Evolutionary conservation across 2,113 vertebrate species (phyloP), one percentile per base, ranked within the genome.

Genomic region (Thinocorus orbignyianus): DNA sequence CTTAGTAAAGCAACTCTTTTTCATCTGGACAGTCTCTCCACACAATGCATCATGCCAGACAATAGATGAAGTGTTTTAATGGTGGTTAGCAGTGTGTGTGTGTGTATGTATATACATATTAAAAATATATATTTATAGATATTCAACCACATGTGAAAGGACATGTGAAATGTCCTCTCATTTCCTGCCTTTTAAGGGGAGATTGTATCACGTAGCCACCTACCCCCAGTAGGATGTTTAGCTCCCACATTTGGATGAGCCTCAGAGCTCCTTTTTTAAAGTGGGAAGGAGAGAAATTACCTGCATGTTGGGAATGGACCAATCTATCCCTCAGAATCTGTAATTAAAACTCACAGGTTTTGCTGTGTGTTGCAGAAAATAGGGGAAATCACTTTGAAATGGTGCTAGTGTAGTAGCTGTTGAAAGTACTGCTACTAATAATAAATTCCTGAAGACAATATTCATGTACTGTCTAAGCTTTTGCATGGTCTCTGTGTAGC

Each of bases 31-130:
- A 90, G 65, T 81, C 95, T 95, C 94, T 93, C 55, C 88, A 42
- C 89, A 91, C 89, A 95, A 88, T 97, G 89, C 82, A 93, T 95
- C 91, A 86, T 54, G 84, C 91, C 91, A 97, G 93, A 97, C 91
- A 96, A 97, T 89, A 92, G 93, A 94, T 93, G 91, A 95, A 97
- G 91, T 97, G 97, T 94, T 94, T 91, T 94, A 83, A 58, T 81
- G 78, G 87, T 68, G 82, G 88, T 55, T 64, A 95, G 90, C 90
- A 73, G 62, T 73, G 68, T 7, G 33, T 28, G 33, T 28, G 20
- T 81, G 62, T 88, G 15, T 48, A 11, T 93, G 74, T 97, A 35
- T 95, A 90, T 94, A 95, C 62, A 30, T 88, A 77, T 95, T 61
- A 72, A 93, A 95, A 92, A 80, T 13, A 90, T 69, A 31, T 95